Base-by-base conservation (phyloP, 1,140 invertebrate genomes). In the Aphaenogaster floridana region DNA sequence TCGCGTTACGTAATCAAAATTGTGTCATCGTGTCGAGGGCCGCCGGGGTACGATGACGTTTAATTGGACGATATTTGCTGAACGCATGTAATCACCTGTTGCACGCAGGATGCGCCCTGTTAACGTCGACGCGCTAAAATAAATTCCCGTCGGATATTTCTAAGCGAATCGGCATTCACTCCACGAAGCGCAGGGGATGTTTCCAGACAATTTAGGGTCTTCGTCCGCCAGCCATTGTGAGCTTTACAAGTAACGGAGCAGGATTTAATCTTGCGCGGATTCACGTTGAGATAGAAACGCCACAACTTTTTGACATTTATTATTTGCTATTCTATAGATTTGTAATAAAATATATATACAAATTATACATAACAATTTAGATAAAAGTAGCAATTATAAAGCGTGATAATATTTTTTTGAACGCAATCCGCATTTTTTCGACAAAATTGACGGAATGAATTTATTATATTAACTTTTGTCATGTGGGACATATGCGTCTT, bases 51-150 rank as follows among this genome's bases (percentile, higher is more conserved):
- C 59, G 61, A 61, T 64, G 61, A 89, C 69, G 83, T 89, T 90
- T 90, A 90, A 89, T 90, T 89, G 84, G 59, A 89, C 69, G 88
- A 89, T 89, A 90, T 90, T 90, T 88, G 80, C 86, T 69, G 89
- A 90, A 90, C 88, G 86, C 88, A 87, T 89, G 89, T 88, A 90
- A 90, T 90, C 89, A 90, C 89, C 89, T 90, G 89, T 90, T 90
- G 89, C 89, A 84, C 69, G 78, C 61, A 61, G 71, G 52, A 76
- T 54, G 48, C 45, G 28, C 87, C 39, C 45, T 52, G 76, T 72
- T 89, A 89, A 89, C 88, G 68, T 63, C 15, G 36, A 42, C 63
- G 54, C 78, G 54, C 36, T 42, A 68, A 86, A 90, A 90, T 81
- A 81, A 90, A 90, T 89, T 89, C 68, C 54, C 80, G 39, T 71